Evolutionary conservation across 2,113 vertebrate species (phyloP).

Genomic region (Mustela lutreola): DNA sequence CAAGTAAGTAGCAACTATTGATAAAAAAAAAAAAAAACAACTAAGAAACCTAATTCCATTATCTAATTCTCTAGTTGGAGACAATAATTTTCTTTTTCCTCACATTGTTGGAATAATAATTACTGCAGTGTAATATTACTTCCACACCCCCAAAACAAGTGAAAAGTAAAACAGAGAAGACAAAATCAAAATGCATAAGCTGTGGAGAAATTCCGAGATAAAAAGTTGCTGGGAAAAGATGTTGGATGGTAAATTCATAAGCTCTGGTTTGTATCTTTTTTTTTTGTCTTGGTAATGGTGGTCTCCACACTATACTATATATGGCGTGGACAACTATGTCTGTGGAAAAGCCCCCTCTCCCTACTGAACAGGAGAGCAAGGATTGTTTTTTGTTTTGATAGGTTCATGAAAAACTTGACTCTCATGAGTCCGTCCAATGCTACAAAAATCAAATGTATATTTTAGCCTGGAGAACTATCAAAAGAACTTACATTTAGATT

Average conservation of each 20-base stretch:
- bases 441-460: neutral
- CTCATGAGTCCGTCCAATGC: neutral
- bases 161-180: conserved; percentile 54
- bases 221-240: neutral
- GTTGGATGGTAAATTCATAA: neutral
- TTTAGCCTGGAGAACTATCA: neutral
- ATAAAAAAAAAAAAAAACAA: conserved; percentile 4
- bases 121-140: conserved; percentile 33
- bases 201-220: neutral
- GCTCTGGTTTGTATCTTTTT: neutral
- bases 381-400: neutral
- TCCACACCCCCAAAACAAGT: conserved; percentile 3
- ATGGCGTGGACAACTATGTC: too few species aligned
- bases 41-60: conserved; percentile 61
- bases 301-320: neutral
- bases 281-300: neutral
- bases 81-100: conserved; percentile 55
- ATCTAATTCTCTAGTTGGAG: conserved; percentile 61
- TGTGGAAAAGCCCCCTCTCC: neutral
- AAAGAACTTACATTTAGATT: neutral
- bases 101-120: conserved; percentile 39
- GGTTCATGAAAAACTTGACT: neutral
- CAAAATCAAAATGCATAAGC: neutral
- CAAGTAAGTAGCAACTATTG: conserved; percentile 32
- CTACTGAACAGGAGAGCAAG: neutral